Conservation (phyloP, 2,888 invertebrate genomes). For the Amphipoea oculea region DNA sequence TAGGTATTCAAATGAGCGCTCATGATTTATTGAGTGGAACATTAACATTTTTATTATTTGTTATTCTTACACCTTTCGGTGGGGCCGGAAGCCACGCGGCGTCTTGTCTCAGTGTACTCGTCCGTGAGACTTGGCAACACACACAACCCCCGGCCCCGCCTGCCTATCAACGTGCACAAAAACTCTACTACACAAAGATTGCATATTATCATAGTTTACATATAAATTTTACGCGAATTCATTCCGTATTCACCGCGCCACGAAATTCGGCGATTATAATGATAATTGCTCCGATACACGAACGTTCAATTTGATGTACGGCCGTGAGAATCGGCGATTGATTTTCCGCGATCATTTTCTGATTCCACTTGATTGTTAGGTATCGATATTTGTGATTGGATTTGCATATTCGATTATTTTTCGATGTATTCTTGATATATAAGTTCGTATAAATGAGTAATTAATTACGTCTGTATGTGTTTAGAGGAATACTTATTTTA, state of each 20-base stretch:
- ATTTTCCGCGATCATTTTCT: conserved; percentile 85
- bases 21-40: conserved; percentile 91
- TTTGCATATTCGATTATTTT: conserved; percentile 79
- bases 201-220: conserved; percentile 90
- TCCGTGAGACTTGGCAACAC: conserved; percentile 87
- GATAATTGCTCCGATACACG: conserved; percentile 88
- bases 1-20: conserved; percentile 90
- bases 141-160: conserved; percentile 80
- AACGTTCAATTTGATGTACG: conserved; percentile 87
- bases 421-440: conserved; percentile 51
- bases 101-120: conserved; percentile 88
- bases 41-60: conserved; percentile 91
- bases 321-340: conserved; percentile 89
- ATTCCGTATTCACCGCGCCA: conserved; percentile 87
- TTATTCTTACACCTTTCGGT: conserved; percentile 90
- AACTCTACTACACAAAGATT: conserved; percentile 82
- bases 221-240: conserved; percentile 90
- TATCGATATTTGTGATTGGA: conserved; percentile 73
- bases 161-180: conserved; percentile 77
- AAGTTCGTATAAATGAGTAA: conserved; percentile 37
- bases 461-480: conserved; percentile 48
- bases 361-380: conserved; percentile 79
- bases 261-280: conserved; percentile 88
- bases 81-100: conserved; percentile 90
- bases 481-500: conserved; percentile 30